A percentile compares a stretch with the other conserved stretches of the same genome.
Evolutionary conservation across 92 coral and sea anemone genomes (phyloP).

Genomic region (Anthopleura xanthogrammica): DNA sequence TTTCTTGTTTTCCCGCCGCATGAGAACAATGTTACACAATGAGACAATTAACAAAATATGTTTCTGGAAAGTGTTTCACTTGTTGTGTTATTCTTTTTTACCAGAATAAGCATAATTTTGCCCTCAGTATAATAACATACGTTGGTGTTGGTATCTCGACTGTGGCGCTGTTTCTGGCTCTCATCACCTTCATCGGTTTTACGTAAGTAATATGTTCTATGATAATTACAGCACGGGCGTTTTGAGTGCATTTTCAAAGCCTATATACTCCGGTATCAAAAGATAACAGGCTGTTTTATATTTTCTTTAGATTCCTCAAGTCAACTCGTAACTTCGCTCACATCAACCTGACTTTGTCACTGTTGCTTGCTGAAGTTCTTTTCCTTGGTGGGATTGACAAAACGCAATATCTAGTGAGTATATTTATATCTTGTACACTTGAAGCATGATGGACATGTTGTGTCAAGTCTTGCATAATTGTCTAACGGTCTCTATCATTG

Average conservation of each 20-base stretch:
- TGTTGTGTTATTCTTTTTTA: background rate
- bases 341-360: conserved; percentile 76
- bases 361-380: conserved; percentile 80
- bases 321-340: conserved; percentile 88
- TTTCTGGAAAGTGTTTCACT: no score
- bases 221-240: no score
- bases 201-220: conserved; percentile 57
- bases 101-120: conserved; percentile 48
- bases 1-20: no score
- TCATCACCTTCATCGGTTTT: conserved; percentile 71
- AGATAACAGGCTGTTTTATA: no score
- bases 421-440: background rate
- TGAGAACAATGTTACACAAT: no score
- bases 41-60: no score
- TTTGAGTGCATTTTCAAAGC: no score
- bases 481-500: no score
- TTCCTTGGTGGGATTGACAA: conserved; percentile 83
- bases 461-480: no score
- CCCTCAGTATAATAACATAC: conserved; percentile 72
- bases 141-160: conserved; percentile 72
- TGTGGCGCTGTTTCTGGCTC: conserved; percentile 66
- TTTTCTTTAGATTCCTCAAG: conserved; percentile 60
- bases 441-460: no score
- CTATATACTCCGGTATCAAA: no score
- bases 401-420: conserved; percentile 55